Base-by-base conservation (phyloP, 2,888 invertebrate species). In the Argynnis bischoffii region DNA sequence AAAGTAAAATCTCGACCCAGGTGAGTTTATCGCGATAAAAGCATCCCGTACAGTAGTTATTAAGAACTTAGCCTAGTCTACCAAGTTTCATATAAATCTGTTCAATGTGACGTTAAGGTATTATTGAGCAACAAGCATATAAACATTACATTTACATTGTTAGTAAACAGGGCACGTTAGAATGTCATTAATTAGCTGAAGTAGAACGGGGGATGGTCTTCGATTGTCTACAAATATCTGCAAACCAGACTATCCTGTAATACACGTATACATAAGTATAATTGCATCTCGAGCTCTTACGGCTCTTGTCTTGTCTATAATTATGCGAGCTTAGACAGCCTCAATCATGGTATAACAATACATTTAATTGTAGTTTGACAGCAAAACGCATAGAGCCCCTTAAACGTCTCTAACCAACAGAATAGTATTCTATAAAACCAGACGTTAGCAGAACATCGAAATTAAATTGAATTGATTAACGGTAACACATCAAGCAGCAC, bases 301-400 rank as follows among this genome's bases (percentile, higher is more conserved):
- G 35, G 6, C 13, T 21, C 21, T 18, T 14, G 8, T 18, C 15
- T 13, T 14, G 56, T 46, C 46, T 47, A 47, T 47, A 57, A 57
- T 46, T 47, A 47, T 26, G 18, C 15, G 6, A 47, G 48, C 15
- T 11, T 16, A 48, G 47, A 59, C 47, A 2, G 48, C 48, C 26
- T 59, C 47, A 31, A 59, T 59, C 59, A 48, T 48, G 13, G 16
- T 59, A 26, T 47, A 59, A 48, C 59, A 59, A 59, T 59, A 26
- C 48, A 47, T 48, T 13, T 59, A 59, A 59, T 48, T 48, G 26
- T n/a, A 26, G 57, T n/a, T 47, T 48, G 35, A 59, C 26, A 15
- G 11, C 16, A 47, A 47, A 59, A 26, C 16, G 21, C 35, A 11
- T 11, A 41, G 35, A 8, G 48, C 35, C 48, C n/a, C 26, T 48